A percentile compares a stretch with the other conserved stretches of the same genome.
These are phyloP conservation scores for Caerostris extrusa DNA, from an alignment of 1,140 invertebrate species.

Conservation along the genomic window DNA sequence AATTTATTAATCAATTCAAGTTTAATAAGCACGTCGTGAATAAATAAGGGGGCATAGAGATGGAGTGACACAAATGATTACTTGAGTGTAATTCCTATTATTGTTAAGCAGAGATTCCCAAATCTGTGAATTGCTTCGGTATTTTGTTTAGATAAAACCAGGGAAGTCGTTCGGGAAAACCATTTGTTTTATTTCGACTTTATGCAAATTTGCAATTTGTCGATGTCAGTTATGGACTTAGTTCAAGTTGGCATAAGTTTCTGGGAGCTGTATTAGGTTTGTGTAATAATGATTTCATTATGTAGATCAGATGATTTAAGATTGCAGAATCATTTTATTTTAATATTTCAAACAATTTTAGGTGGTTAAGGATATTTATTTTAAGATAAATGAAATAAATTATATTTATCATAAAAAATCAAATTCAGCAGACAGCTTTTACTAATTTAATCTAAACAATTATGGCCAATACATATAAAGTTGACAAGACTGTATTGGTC, in stretches of 20 bases:
- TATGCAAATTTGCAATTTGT: conserved; percentile 4
- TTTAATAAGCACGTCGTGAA: neutral
- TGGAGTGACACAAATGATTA: neutral
- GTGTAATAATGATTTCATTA: too few relatives aligned
- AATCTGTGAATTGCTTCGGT: neutral
- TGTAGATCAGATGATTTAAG: too few relatives aligned
- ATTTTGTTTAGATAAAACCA: neutral
- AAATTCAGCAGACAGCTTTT: too few relatives aligned
- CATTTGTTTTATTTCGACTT: neutral
- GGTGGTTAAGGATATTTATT: too few relatives aligned
- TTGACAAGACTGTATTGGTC: too few relatives aligned
- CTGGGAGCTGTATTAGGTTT: neutral
- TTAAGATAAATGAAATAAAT: too few relatives aligned
- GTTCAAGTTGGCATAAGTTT: neutral
- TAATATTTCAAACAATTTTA: too few relatives aligned
- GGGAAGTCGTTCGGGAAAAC: neutral
- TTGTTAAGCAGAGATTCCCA: neutral
- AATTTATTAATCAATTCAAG: conserved; percentile 39
- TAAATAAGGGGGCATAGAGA: neutral
- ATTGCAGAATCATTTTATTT: too few relatives aligned
- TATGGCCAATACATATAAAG: too few relatives aligned
- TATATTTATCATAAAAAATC: too few relatives aligned
- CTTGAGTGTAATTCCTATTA: neutral
- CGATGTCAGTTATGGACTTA: neutral
- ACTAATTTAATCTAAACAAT: too few relatives aligned